Base-by-base conservation (phyloP, 2,888 invertebrate species). In the Epinotia bilunana region DNA sequence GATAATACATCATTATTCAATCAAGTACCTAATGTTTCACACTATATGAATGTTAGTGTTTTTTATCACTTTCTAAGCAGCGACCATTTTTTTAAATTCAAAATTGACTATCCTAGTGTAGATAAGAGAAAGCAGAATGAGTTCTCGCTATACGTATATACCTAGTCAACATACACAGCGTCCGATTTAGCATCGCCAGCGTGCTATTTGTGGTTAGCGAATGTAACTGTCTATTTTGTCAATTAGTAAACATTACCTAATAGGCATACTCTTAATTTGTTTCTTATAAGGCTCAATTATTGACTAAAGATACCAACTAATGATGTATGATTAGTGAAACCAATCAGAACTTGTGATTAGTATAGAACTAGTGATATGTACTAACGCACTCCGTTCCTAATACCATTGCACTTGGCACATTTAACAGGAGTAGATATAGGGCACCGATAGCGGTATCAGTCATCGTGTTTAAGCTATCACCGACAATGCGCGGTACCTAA, bases 181-280 rank as follows among this genome's bases (percentile, higher is more conserved):
- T 61, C 61, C 12, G 70, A 70, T 70, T 70, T 70, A 62, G 61
- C 49, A 61, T 60, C 61, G 61, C 70, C 53, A 70, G 49, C 6
- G 58, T 46, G 68, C 69, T 76, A 76, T 76, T 73, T 73, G 69
- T 69, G 76, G 69, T 82, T 77, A 80, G 78, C 67, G 80, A 70
- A 28, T 28, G 61, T 49, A 61, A 70, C 61, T 60, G 61, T 49
- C 49, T 61, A 23, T 53, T 69, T 58, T 23, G 20, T 46, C 16
- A 58, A 60, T 60, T 68, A 28, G n/a, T 23, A 69, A 43, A 69
- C 46, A 20, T 58, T 43, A 11, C 46, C 12, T 16, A 12, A 69
- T 23, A 60, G 13, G 18, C 49, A 46, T 1, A 43, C 23, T 46
- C n/a, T 23, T 60, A 57, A 57, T 39, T 9, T 11, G 20, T 3